phyloP scores from a whole-genome alignment of 2,888 invertebrate species.

The Lamellibrachia satsuma region DNA sequence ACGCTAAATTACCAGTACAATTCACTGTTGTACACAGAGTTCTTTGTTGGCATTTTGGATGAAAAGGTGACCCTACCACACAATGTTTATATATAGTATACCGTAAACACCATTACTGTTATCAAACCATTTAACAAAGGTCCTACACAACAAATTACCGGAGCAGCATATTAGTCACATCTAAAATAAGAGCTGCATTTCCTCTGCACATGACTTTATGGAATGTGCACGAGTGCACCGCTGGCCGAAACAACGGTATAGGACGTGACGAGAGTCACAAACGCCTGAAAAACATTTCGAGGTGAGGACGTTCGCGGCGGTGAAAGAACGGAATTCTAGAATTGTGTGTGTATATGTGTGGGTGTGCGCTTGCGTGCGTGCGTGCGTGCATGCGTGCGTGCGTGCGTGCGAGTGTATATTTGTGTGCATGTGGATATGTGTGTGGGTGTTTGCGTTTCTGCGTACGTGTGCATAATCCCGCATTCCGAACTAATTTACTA shows the following conservation, averaged over 20 bases:
- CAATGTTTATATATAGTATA: neutral
- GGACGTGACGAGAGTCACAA: neutral
- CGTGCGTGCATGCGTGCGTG: neutral
- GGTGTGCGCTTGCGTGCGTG: neutral
- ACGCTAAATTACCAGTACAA: too few relatives aligned
- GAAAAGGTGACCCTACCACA: neutral
- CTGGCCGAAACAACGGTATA: neutral
- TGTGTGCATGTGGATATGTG: conserved; percentile 18
- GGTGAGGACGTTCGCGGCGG: neutral
- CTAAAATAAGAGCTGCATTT: neutral
- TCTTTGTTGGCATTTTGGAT: neutral
- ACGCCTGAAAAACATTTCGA: neutral
- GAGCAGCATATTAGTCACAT: neutral
- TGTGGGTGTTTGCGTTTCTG: neutral
- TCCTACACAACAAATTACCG: neutral
- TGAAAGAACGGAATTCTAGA: neutral
- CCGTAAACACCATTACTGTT: neutral
- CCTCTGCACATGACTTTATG: neutral
- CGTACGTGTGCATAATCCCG: too few relatives aligned
- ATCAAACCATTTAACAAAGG: neutral
- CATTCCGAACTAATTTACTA: too few relatives aligned
- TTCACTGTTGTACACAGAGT: neutral
- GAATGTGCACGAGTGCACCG: neutral
- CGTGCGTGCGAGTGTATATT: neutral
- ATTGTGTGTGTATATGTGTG: too few relatives aligned